Evolutionary conservation across 2,888 invertebrate species (phyloP), one percentile per base, ranked within the genome.

Genomic region (Cepaea hortensis): DNA sequence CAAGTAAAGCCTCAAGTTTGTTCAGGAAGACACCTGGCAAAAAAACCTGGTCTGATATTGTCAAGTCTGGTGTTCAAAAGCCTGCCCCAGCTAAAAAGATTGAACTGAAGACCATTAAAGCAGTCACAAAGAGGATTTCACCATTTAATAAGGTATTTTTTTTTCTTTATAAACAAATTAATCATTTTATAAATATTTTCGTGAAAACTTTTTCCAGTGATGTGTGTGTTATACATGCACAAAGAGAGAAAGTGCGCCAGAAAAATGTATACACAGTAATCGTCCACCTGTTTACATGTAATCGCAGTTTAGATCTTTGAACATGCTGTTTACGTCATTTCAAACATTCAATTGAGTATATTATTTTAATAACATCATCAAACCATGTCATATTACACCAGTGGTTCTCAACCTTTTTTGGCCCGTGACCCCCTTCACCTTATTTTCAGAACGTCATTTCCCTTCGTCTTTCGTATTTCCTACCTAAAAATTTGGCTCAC

Each of bases 1-100:
- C 85, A 1, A 89, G 87, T 48, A 70, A 80, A 46, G 77, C 86
- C 46, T 48, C 48, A 3, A 81, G 77, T 15, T 81, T 88, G 7
- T 85, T 83, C 65, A 86, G 65, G 18, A 87, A 87, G 50, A 86
- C 84, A 46, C 86, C 86, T 15, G 89, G 88, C 23, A 75, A 81
- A 65, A 89, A 87, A 70, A 87, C 90, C 23, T 93, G 93, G 93
- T 90, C 93, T n/a, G 92, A 93, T 83, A 89, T 93, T 81, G 92
- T 93, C 7, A 92, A 91, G 88, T 90, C 88, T 73, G 91, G 91
- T 11, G 85, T 89, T 13, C 87, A 87, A 85, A 87, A 87, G 11
- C 75, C 84, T 48, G 89, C 89, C 23, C 87, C 90, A 61, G 90
- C n/a, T 15, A 84, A 75, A 68, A 46, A 20, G 46, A 15, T 79